Evolutionary conservation across 2,797 vertebrate genomes (phyloP).

Genomic region (Leuciscus waleckii): DNA sequence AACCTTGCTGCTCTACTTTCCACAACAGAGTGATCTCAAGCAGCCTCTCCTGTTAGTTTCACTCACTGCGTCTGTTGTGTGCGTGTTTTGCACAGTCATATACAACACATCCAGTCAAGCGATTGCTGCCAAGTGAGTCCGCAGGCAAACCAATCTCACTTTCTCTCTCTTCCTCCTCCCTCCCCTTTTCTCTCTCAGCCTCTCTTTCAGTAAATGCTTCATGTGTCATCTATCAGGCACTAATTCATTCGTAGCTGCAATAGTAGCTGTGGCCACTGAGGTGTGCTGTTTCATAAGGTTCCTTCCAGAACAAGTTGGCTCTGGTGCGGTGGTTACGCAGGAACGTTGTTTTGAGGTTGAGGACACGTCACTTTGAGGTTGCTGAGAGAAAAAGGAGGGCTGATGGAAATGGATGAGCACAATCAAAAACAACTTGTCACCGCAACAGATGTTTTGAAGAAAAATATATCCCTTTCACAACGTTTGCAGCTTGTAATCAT

Average conservation of each 20-base stretch:
- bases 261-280: slow-evolving; percentile 35
- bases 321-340: not conserved
- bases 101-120: slow-evolving; percentile 57
- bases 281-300: slow-evolving; percentile 24
- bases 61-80: slow-evolving; percentile 26
- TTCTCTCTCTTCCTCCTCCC: slow-evolving; percentile 16
- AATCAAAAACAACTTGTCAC: slow-evolving; percentile 48
- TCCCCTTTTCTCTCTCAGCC: not conserved
- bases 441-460: slow-evolving; percentile 55
- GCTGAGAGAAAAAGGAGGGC: slow-evolving; percentile 8
- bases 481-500: slow-evolving; percentile 48
- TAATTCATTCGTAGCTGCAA: slow-evolving; percentile 15
- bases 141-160: slow-evolving; percentile 52
- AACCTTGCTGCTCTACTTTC: slow-evolving; percentile 32
- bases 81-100: slow-evolving; percentile 54
- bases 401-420: slow-evolving; percentile 17
- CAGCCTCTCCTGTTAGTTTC: slow-evolving; percentile 30
- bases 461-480: slow-evolving; percentile 10
- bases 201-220: slow-evolving; percentile 46
- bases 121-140: slow-evolving; percentile 67
- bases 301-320: not conserved
- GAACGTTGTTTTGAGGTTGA: slow-evolving; percentile 24
- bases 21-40: slow-evolving; percentile 29
- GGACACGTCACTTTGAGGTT: slow-evolving; percentile 10
- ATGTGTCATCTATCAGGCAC: slow-evolving; percentile 41